Evolutionary conservation across 2,888 invertebrate genomes (phyloP).

Genomic region (Thyatira batis): DNA sequence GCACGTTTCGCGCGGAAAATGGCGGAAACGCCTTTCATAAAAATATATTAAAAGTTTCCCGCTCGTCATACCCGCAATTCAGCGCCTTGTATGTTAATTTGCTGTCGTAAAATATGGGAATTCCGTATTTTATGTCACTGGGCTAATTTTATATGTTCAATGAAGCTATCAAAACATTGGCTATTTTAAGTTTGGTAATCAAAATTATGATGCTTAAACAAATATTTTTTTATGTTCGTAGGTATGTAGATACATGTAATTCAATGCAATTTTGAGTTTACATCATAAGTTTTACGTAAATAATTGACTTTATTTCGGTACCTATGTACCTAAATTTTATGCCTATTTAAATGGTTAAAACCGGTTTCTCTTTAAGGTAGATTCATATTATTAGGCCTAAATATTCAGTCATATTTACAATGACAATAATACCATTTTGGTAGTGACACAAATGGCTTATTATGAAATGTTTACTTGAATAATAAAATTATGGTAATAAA

Average conservation of each 20-base stretch:
- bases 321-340: too few relatives aligned
- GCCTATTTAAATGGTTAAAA: too few relatives aligned
- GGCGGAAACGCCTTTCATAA: constrained; percentile 71
- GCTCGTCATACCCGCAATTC: constrained; percentile 59
- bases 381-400: background rate
- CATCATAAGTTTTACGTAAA: too few relatives aligned
- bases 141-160: constrained; percentile 13
- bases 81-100: constrained; percentile 74
- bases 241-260: background rate
- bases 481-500: background rate
- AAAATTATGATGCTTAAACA: background rate
- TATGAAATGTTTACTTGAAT: background rate
- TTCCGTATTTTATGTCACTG: constrained; percentile 53
- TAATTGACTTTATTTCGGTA: too few relatives aligned
- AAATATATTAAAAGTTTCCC: constrained; percentile 74
- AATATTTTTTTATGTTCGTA: background rate
- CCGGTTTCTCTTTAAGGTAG: background rate
- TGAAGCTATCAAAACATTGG: background rate
- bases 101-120: constrained; percentile 59
- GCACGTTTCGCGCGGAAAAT: constrained; percentile 64
- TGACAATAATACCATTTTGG: background rate
- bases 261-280: too few relatives aligned
- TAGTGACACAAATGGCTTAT: background rate
- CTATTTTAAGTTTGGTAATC: background rate
- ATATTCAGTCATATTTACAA: background rate